phyloP scores from a whole-genome alignment of 2,797 vertebrate species.

The Taenioides sp. region DNA sequence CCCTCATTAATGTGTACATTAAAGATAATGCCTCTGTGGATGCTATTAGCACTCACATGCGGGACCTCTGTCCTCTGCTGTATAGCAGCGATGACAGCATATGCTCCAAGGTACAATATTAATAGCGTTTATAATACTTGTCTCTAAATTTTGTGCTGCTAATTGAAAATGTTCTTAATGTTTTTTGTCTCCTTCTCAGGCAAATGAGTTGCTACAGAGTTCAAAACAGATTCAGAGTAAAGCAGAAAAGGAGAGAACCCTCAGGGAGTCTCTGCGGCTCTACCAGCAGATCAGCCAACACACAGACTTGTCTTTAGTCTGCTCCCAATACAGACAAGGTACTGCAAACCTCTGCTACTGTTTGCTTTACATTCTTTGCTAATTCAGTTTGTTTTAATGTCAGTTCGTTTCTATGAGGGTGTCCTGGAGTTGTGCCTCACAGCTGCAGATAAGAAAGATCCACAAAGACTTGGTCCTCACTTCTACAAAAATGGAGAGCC shows the following conservation, averaged over 20 bases:
- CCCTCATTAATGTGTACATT: conserved; percentile 95
- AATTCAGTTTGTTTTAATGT: not conserved
- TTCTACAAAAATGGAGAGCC: conserved; percentile 97
- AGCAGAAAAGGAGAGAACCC: conserved; percentile 87
- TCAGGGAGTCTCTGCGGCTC: conserved; percentile 89
- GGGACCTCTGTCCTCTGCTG: conserved; percentile 92
- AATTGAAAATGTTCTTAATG: too few species aligned
- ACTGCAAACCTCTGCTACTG: not conserved
- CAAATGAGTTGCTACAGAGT: conserved; percentile 93
- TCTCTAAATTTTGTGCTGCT: not conserved
- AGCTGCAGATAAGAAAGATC: conserved; percentile 95
- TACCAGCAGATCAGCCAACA: conserved; percentile 97
- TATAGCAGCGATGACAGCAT: conserved; percentile 94
- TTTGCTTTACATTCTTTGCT: not conserved
- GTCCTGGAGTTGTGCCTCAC: conserved; percentile 93
- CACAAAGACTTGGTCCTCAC: conserved; percentile 93
- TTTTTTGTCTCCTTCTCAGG: conserved; percentile 68
- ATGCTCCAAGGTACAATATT: conserved; percentile 89
- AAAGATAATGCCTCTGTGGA: conserved; percentile 94
- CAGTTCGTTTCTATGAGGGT: conserved; percentile 97
- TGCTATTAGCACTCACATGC: conserved; percentile 89
- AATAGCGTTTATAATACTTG: not conserved
- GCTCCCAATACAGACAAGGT: conserved; percentile 96
- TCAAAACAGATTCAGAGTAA: conserved; percentile 93
- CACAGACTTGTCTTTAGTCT: conserved; percentile 91